Evolutionary conservation across 2,113 vertebrate species (phyloP).

Genomic region (Mesitornis unicolor): DNA sequence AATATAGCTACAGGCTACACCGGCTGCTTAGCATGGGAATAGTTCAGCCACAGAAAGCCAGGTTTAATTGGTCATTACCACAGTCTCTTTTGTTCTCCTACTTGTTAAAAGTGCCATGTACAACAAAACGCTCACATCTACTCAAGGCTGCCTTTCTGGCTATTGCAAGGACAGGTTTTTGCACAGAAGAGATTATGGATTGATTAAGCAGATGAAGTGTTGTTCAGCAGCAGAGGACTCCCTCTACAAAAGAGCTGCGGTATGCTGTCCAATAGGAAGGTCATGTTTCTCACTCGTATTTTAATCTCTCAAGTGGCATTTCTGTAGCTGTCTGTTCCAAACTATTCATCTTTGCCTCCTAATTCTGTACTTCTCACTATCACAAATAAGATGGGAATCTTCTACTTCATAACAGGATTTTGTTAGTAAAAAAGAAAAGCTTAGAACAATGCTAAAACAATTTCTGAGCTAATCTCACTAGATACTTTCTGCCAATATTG

Average conservation of each 20-base stretch:
- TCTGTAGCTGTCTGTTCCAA: neutral
- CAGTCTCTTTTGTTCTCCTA: neutral
- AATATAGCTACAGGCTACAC: neutral
- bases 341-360: neutral
- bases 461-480: neutral
- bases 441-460: neutral
- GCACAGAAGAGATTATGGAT: neutral
- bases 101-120: neutral
- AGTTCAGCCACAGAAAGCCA: neutral
- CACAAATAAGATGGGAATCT: neutral
- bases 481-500: neutral
- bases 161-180: neutral
- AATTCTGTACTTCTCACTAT: neutral
- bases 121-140: neutral
- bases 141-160: neutral
- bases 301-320: neutral
- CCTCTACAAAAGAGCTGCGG: neutral
- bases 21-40: neutral
- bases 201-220: neutral
- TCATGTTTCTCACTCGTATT: neutral
- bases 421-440: neutral
- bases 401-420: neutral
- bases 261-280: neutral
- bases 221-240: neutral
- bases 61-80: conserved; percentile 9